phyloP scores from a whole-genome alignment of 1,140 invertebrate genomes.

The Polypedilum vanderplanki region DNA sequence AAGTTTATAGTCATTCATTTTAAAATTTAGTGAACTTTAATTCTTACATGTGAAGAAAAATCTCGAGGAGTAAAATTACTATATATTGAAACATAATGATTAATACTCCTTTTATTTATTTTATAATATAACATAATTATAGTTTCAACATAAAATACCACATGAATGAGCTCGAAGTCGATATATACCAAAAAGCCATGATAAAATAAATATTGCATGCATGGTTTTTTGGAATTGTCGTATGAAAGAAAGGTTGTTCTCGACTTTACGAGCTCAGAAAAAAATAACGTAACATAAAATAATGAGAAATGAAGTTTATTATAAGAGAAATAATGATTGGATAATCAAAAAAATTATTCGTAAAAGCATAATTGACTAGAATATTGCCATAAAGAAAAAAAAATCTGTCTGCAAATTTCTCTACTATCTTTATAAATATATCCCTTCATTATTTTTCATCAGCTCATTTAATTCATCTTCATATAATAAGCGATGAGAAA shows the following conservation, averaged over 20 bases:
- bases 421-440: slow-evolving; percentile 1
- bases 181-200: no score
- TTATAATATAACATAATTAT: background rate
- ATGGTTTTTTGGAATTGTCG: no score
- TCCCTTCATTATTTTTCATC: slow-evolving; percentile 12
- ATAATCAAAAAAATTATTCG: slow-evolving; percentile 11
- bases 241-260: no score
- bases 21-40: slow-evolving; percentile 6
- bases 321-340: slow-evolving; percentile 18
- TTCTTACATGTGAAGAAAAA: background rate
- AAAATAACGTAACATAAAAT: background rate
- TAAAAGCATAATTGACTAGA: slow-evolving; percentile 5
- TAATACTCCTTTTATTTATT: slow-evolving; percentile 14
- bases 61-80: background rate
- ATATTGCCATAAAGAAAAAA: slow-evolving; percentile 13
- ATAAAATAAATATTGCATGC: no score
- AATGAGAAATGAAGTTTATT: background rate
- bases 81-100: background rate
- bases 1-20: slow-evolving; percentile 10
- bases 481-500: background rate
- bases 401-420: background rate
- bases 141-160: background rate
- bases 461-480: background rate
- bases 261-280: no score
- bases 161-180: no score